Percentiles rank a stretch among this genome's conserved stretches.
phyloP scores from a whole-genome alignment of 2,113 vertebrate genomes.

The Theropithecus gelada region DNA sequence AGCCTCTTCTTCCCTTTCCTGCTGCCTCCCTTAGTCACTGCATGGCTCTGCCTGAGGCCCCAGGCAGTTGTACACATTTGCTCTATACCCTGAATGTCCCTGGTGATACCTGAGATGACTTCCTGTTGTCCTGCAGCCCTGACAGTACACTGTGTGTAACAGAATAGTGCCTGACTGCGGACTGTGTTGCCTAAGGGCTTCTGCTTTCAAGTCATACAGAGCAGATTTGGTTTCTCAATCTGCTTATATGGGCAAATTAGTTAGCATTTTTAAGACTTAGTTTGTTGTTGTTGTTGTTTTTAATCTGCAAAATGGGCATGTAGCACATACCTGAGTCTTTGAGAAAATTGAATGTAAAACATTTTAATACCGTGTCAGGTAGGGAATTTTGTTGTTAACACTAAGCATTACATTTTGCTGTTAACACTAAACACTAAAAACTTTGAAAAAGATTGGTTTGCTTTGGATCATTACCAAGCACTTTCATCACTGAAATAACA shows the following conservation, averaged over 20 bases:
- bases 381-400: neutral
- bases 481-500: slow-evolving; percentile 46
- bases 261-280: neutral
- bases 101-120: neutral
- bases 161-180: no score
- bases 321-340: neutral
- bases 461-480: slow-evolving; percentile 46
- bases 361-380: neutral
- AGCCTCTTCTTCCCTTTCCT: neutral
- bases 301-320: slow-evolving; percentile 29
- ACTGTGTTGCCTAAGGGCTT: neutral
- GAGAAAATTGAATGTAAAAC: neutral
- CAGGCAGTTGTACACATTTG: neutral
- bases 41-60: neutral
- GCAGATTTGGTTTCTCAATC: neutral
- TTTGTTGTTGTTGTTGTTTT: neutral
- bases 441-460: slow-evolving; percentile 40
- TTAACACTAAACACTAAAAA: slow-evolving; percentile 17
- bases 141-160: fast-evolving
- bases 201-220: neutral
- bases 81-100: neutral
- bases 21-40: neutral
- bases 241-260: neutral
- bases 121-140: fast-evolving
- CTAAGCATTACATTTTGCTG: slow-evolving; percentile 16